Percentiles rank a stretch among this genome's conserved stretches.
phyloP scores from a whole-genome alignment of 2,113 vertebrate species.

The Pagrus major region DNA sequence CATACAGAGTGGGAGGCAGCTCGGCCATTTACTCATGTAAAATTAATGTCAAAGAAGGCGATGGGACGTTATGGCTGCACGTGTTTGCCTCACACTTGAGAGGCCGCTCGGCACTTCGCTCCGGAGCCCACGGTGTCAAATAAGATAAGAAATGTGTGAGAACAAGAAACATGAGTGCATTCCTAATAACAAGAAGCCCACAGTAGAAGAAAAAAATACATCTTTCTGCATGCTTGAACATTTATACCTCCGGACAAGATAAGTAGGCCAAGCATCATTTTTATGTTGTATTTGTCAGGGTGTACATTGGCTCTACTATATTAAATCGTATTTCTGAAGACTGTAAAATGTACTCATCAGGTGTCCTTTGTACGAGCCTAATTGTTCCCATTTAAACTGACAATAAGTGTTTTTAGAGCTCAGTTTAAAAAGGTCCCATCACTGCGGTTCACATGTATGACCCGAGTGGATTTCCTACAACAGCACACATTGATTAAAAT shows the following conservation, averaged over 20 bases:
- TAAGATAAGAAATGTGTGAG: constrained; percentile 69
- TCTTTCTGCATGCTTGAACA: constrained; percentile 58
- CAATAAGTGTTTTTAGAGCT: background rate
- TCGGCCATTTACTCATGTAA: constrained; percentile 74
- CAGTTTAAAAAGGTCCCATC: background rate
- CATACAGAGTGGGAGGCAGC: constrained; percentile 54
- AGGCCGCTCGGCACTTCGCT: constrained; percentile 58
- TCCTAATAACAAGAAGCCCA: constrained; percentile 65
- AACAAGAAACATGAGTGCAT: constrained; percentile 55
- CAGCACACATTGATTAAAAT: constrained; percentile 4
- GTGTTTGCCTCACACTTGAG: constrained; percentile 68
- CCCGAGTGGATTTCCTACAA: background rate
- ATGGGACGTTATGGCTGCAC: constrained; percentile 71
- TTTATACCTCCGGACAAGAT: constrained; percentile 66
- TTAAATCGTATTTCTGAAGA: constrained; percentile 13
- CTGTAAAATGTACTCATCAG: constrained; percentile 38
- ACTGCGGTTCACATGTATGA: background rate
- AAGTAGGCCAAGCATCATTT: constrained; percentile 80
- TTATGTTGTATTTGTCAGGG: constrained; percentile 50
- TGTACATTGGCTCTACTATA: constrained; percentile 42
- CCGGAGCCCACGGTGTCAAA: constrained; percentile 69
- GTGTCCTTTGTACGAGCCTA: constrained; percentile 1
- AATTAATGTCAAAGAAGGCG: constrained; percentile 72
- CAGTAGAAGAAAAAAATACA: constrained; percentile 18
- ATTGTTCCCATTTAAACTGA: background rate